Evolutionary conservation across 2,113 vertebrate genomes (phyloP), one percentile per base, ranked within the genome.

Genomic region (Muntiacus reevesi): DNA sequence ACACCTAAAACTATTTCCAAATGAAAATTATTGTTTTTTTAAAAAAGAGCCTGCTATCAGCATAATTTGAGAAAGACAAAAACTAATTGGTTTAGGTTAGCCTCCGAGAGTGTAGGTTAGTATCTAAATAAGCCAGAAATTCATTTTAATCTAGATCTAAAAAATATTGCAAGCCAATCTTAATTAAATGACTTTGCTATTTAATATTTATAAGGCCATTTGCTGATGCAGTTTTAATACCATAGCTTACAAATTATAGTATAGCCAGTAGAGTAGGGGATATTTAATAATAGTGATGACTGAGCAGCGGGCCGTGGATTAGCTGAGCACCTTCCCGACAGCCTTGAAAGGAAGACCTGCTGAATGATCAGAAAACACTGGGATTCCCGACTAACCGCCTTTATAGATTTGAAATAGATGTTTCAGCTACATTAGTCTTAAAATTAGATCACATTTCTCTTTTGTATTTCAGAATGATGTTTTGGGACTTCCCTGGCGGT

Each of bases 81-180:
- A 16, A 28, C 43, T 67, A 40, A 95, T 67, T 43, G n/a, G 25
- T 93, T 81, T 89, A 40, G 30, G 10, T 50, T 81, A 89, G 54
- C 8, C n/a, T 45, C 71, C 85, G 83, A 59, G 33, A 54, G 14
- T 52, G 21, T 13, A 87, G 27, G 23, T 78, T 84, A 59, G 67
- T 90, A 88, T 78, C 16, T 88, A 87, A 95, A 88, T 59, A 96
- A 97, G 16, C 40, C 57, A 71, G 45, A 84, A 81, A 91, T 64
- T 91, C 83, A 92, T 79, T 89, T 91, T 79, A 79, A 78, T 88
- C 16, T 67, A 88, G 5, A 62, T 71, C 76, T 91, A 23, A 85
- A 79, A 92, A 93, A 50, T n/a, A 16, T 54, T 52, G 8, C 8
- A 78, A 87, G 50, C n/a, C 86, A 87, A 91, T 91, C 87, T 88